Evolutionary conservation across 2,888 invertebrate genomes (phyloP), one percentile per base, ranked within the genome.

Genomic region (Tetragonula carbonaria): DNA sequence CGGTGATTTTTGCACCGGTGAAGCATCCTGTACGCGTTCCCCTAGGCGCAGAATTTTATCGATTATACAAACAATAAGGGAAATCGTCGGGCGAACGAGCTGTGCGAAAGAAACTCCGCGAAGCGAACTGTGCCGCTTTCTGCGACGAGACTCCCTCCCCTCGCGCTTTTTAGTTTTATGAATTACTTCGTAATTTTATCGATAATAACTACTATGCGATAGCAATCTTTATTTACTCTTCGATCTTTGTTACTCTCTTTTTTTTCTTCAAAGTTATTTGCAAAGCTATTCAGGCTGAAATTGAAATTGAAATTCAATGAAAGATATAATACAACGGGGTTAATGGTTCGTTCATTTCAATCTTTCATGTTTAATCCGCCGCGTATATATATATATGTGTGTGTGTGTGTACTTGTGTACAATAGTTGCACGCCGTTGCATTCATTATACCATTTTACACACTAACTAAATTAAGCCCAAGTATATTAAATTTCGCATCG

Each of bases 51-150:
- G 77, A 84, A 91, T 91, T 91, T 92, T 92, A 91, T 91, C 84
- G 86, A 80, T 88, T 87, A 87, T 88, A 87, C 87, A 89, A 88
- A 90, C 90, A 90, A 90, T 90, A 89, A 92, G 2, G 91, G 91
- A 92, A 91, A 86, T 88, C 87, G 75, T 70, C 55, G 67, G 68
- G 55, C 68, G 55, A 72, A 51, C 65, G 66, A 74, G 55, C 82
- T 16, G 79, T 82, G 28, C 80, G 73, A 79, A 78, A 74, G 70
- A 33, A 33, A 28, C 75, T 55, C 0, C 57, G 68, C 71, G 28
- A 65, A 66, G 68, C 21, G 70, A 51, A 33, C 3, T 3, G 23
- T 51, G 70, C 71, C 57, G 38, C 16, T 33, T 55, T 70, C 53
- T 50, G 28, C 55, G 18, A 65, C 33, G 18, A 33, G 18, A 5